Evolutionary conservation across 1,140 invertebrate genomes (phyloP).

Genomic region (Procambarus virginalis): DNA sequence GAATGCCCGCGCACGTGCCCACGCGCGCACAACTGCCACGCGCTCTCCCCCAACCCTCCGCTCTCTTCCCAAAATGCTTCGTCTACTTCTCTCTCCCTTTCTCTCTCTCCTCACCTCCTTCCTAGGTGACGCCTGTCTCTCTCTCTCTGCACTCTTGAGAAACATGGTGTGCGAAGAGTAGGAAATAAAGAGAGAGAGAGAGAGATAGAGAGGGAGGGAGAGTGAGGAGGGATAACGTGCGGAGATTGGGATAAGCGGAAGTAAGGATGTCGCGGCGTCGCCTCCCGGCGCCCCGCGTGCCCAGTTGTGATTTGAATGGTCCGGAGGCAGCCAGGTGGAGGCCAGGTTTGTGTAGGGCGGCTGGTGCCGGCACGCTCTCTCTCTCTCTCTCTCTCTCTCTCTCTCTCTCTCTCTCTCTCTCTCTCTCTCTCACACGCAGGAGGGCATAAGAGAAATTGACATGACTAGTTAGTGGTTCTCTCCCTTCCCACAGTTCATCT

Average conservation of each 20-base stretch:
- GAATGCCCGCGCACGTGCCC: slow-evolving; percentile 64
- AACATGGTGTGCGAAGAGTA: not conserved
- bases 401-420: not conserved
- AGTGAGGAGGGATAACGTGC: not conserved
- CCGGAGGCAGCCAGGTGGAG: slow-evolving; percentile 32
- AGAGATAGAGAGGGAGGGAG: not conserved
- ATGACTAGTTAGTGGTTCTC: too few species aligned
- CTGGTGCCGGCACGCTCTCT: not conserved
- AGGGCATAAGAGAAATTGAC: too few species aligned
- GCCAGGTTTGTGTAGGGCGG: slow-evolving; percentile 30
- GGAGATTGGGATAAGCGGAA: not conserved
- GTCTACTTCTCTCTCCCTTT: not conserved
- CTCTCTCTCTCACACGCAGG: not conserved
- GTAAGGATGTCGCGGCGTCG: not conserved
- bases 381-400: not conserved
- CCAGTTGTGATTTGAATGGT: slow-evolving; percentile 46
- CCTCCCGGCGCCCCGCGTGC: slow-evolving; percentile 9
- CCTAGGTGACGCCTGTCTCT: too few species aligned
- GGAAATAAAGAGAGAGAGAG: not conserved
- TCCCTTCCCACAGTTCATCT: too few species aligned
- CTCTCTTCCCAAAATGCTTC: slow-evolving; percentile 18
- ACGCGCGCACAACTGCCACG: slow-evolving; percentile 43
- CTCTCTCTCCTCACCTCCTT: not conserved
- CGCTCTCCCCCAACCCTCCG: not conserved
- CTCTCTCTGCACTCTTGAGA: too few species aligned